Conservation (phyloP, 2,797 vertebrate species). For the Rhinatrema bivittatum region DNA sequence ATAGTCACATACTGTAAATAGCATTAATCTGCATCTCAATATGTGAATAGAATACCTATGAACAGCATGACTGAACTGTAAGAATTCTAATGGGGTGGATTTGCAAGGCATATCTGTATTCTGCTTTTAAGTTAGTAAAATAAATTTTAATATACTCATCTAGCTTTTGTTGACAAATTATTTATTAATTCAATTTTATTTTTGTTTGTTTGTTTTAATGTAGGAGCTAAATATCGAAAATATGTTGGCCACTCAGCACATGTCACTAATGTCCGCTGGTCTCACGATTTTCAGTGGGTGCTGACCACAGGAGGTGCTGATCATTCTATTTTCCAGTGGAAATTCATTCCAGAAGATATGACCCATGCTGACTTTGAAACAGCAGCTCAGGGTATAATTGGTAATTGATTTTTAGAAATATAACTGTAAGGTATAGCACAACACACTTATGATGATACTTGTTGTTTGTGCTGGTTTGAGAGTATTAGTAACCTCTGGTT, state of each 20-base stretch:
- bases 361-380: slow-evolving; percentile 80
- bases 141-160: too few species aligned
- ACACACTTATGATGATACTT: neutral
- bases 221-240: slow-evolving; percentile 91
- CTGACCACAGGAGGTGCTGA: slow-evolving; percentile 90
- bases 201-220: too few species aligned
- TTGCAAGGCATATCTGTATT: too few species aligned
- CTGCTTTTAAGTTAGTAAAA: too few species aligned
- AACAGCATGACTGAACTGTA: too few species aligned
- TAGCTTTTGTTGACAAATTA: too few species aligned
- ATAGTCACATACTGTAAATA: too few species aligned
- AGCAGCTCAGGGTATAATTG: slow-evolving; percentile 68
- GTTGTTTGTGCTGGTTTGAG: neutral
- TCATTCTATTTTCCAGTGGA: slow-evolving; percentile 93
- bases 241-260: slow-evolving; percentile 92
- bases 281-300: slow-evolving; percentile 90
- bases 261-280: slow-evolving; percentile 92
- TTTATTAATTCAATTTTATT: too few species aligned
- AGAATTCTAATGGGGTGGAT: too few species aligned
- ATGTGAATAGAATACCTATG: too few species aligned
- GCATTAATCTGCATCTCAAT: too few species aligned
- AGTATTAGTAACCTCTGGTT: too few species aligned
- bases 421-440: neutral
- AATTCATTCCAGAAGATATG: slow-evolving; percentile 84
- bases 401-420: neutral